phyloP scores from a whole-genome alignment of 2,797 vertebrate genomes.

The Intellagama lesueurii region DNA sequence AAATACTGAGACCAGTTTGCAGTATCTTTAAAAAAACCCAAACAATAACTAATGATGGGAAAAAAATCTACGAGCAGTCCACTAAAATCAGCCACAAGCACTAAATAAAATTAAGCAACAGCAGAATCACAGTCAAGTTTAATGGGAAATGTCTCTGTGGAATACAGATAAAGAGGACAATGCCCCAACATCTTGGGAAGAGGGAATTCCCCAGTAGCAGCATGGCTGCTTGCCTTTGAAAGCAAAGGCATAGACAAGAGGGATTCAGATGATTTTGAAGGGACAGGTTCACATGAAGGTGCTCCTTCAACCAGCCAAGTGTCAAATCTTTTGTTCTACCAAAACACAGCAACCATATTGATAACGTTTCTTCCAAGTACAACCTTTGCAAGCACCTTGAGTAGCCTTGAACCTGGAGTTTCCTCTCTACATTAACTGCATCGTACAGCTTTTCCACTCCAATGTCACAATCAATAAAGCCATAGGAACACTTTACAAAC shows the following conservation, averaged over 20 bases:
- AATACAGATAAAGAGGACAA: neutral
- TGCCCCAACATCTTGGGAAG: too few species aligned
- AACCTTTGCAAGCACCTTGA: neutral
- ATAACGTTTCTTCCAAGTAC: too few species aligned
- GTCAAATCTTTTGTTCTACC: neutral
- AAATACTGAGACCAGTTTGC: neutral
- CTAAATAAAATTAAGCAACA: neutral
- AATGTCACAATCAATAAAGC: neutral
- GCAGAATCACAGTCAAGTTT: neutral
- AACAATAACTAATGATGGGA: neutral
- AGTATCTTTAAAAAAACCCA: neutral
- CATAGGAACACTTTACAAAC: neutral
- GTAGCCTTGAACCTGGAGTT: neutral
- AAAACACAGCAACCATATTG: neutral
- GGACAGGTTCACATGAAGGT: neutral
- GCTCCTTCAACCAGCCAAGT: neutral
- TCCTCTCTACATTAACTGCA: neutral
- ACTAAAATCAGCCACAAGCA: neutral
- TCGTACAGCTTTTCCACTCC: neutral
- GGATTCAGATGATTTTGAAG: neutral
- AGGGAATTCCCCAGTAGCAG: neutral
- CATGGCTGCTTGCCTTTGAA: neutral
- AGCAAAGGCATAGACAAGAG: neutral
- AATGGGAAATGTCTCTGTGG: neutral
- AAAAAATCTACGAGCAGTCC: neutral